These are phyloP conservation scores for Acomys russatus DNA, from an alignment of 2,797 vertebrate genomes.

Conservation along the genomic window DNA sequence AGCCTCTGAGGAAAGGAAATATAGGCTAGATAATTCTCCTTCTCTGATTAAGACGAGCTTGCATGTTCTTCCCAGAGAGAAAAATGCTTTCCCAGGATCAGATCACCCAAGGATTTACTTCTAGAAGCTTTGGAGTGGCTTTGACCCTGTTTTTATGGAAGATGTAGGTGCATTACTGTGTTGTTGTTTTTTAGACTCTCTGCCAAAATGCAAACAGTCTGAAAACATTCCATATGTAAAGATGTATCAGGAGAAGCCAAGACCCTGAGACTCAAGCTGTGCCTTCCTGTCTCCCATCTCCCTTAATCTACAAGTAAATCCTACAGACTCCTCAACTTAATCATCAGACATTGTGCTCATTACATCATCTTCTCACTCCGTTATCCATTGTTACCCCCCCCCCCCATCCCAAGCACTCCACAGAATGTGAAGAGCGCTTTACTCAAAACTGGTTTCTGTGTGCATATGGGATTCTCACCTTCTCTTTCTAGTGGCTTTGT, in stretches of 20 bases:
- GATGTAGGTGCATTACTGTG: not conserved
- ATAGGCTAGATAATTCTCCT: slow-evolving; percentile 6
- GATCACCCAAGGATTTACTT: slow-evolving; percentile 57
- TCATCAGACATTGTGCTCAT: not conserved
- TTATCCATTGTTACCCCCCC: not conserved
- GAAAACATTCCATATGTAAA: not conserved
- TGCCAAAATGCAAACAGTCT: not conserved
- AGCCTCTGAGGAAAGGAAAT: slow-evolving; percentile 71
- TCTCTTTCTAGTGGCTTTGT: not conserved
- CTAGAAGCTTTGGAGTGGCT: not conserved
- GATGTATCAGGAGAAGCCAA: not conserved
- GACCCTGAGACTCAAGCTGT: not conserved
- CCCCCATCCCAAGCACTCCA: not conserved
- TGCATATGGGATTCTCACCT: not conserved
- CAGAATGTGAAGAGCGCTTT: not conserved
- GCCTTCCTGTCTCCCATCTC: not conserved
- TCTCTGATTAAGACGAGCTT: slow-evolving; percentile 60
- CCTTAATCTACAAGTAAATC: not conserved
- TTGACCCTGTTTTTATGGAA: slow-evolving; percentile 21
- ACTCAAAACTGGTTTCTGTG: not conserved
- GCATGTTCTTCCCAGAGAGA: slow-evolving; percentile 24
- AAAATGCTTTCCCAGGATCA: slow-evolving; percentile 34
- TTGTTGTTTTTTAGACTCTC: not conserved
- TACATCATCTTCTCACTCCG: not conserved
- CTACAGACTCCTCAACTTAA: not conserved